Percentiles rank a stretch among this genome's conserved stretches.
phyloP scores from a whole-genome alignment of 2,888 invertebrate species.

The Watsonalla cultraria region DNA sequence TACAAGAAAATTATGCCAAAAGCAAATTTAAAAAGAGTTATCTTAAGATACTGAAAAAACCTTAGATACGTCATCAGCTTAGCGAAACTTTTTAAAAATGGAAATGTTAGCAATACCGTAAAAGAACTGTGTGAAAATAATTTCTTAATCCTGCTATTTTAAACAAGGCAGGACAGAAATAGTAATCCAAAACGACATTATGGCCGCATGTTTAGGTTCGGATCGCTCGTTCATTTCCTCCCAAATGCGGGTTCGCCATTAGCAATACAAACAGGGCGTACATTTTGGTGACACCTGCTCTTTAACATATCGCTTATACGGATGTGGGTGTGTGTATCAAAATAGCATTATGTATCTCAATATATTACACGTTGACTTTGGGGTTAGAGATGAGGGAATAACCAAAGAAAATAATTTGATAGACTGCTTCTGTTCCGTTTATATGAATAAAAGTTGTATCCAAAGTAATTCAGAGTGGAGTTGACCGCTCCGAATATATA shows the following conservation, averaged over 20 bases:
- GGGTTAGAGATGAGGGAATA: too few species aligned
- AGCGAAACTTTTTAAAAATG: too few species aligned
- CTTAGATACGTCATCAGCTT: too few species aligned
- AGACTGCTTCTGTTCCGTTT: too few species aligned
- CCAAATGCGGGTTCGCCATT: conserved; percentile 50
- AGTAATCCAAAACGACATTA: background rate
- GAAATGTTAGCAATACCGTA: too few species aligned
- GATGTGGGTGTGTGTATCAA: conserved; percentile 29
- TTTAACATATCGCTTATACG: conserved; percentile 35
- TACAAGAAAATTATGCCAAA: too few species aligned
- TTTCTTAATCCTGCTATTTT: background rate
- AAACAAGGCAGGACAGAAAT: background rate
- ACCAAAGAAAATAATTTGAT: too few species aligned
- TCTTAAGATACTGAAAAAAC: too few species aligned
- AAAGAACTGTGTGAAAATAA: background rate
- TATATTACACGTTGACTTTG: conserved; percentile 14
- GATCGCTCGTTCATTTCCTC: conserved; percentile 48
- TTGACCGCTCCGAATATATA: too few species aligned
- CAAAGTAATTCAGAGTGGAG: too few species aligned
- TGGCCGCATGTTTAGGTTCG: conserved; percentile 30
- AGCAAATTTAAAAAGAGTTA: too few species aligned
- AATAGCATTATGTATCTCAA: conserved; percentile 13
- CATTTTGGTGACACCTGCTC: conserved; percentile 58
- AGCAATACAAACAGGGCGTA: conserved; percentile 60
- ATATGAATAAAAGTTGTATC: too few species aligned